phyloP scores from a whole-genome alignment of 2,888 invertebrate species.

The Lordiphosa andalusiaca region DNA sequence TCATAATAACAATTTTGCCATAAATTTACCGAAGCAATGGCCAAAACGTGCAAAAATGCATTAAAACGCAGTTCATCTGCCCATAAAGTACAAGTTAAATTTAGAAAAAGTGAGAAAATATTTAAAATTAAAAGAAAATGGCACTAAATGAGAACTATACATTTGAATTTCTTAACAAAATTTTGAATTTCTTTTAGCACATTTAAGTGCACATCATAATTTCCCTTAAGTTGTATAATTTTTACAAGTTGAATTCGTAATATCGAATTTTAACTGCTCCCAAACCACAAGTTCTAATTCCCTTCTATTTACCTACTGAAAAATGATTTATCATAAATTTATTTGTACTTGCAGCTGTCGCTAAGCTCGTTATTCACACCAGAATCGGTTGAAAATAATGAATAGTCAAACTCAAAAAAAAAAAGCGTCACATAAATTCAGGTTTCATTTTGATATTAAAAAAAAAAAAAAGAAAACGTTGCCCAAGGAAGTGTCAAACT shows the following conservation, averaged over 20 bases:
- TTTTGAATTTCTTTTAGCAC: too few species aligned
- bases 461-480: background rate
- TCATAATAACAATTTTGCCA: slow-evolving; percentile 25
- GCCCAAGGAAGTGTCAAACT: slow-evolving; percentile 36
- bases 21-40: slow-evolving; percentile 27
- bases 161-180: too few species aligned
- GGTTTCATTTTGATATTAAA: slow-evolving; percentile 14
- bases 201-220: too few species aligned
- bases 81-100: background rate
- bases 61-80: slow-evolving; percentile 7
- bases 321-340: slow-evolving; percentile 8
- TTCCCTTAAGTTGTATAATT: too few species aligned
- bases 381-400: slow-evolving; percentile 23
- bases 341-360: slow-evolving; percentile 23
- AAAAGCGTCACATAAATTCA: slow-evolving; percentile 19
- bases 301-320: background rate
- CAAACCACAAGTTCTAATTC: too few species aligned
- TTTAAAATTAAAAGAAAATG: too few species aligned
- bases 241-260: too few species aligned
- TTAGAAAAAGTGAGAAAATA: too few species aligned
- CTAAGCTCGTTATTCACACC: slow-evolving; percentile 28
- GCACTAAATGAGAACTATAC: too few species aligned
- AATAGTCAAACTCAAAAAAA: slow-evolving; percentile 22
- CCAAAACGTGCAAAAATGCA: slow-evolving; percentile 29
- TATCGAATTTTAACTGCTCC: too few species aligned